These are phyloP conservation scores for Eristalis intricaria DNA, from an alignment of 2,888 invertebrate genomes.

Conservation along the genomic window DNA sequence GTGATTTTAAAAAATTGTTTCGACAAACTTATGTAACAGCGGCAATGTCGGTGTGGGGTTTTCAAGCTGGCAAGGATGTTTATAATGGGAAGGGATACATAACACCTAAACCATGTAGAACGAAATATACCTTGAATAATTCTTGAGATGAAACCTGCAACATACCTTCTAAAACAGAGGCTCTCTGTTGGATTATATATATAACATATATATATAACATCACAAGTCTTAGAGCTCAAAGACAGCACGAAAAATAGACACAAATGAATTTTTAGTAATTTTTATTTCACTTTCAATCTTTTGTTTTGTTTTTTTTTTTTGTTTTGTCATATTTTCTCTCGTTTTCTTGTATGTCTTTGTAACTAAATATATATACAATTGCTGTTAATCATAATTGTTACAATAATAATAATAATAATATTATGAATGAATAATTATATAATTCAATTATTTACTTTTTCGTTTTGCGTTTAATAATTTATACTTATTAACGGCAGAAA, in stretches of 20 bases:
- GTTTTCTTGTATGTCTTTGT: not conserved
- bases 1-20: too few species aligned
- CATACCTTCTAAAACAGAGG: too few species aligned
- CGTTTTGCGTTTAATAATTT: not conserved
- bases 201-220: too few species aligned
- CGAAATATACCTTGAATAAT: too few species aligned
- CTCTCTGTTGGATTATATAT: too few species aligned
- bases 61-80: too few species aligned
- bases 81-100: too few species aligned
- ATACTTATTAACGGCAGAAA: not conserved
- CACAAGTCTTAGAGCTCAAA: not conserved
- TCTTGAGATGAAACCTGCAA: too few species aligned
- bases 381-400: not conserved
- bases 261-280: not conserved
- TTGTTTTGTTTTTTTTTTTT: not conserved
- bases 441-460: not conserved
- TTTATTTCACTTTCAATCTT: slow-evolving; percentile 6
- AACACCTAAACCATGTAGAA: too few species aligned
- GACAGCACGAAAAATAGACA: not conserved
- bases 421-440: not conserved
- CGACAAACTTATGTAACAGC: too few species aligned
- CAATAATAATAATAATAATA: slow-evolving; percentile 10
- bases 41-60: too few species aligned
- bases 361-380: slow-evolving; percentile 3
- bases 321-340: not conserved